Evolutionary conservation across 2,888 invertebrate species (phyloP), one percentile per base, ranked within the genome.

Genomic region (Drosophila kanekoi): DNA sequence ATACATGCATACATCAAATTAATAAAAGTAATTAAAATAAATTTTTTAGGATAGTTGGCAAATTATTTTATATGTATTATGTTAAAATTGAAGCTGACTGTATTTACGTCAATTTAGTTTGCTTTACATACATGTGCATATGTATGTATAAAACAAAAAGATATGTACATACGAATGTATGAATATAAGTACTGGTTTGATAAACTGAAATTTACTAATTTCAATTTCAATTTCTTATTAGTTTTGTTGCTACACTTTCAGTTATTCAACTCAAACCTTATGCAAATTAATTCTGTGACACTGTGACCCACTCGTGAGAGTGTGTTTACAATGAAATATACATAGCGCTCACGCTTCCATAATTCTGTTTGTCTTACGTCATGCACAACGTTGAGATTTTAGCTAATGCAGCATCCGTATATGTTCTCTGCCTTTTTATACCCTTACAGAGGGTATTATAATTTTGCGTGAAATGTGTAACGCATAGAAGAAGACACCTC

Each of bases 331-430:
- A 9, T 35, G 11, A 18, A 41, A 32, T 18, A 33, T 52, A 44
- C 45, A 62, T 58, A 77, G 57, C 40, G 44, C 32, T 47, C 53
- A 57, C 45, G 23, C 51, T 41, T 40, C 45, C 20, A 58, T 51
- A 58, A 52, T 61, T 40, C 18, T 45, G 43, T 52, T 56, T 33
- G 60, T 10, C 61, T 77, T 67, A 77, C 77, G 72, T 79, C 80
- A 77, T 77, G 33, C 40, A 33, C 52, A 66, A 57, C 43, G 60
- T 61, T 76, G 44, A 65, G 51, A 43, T 56, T 57, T 53, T 6
- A 18, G 54, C 40, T 54, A 61, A 35, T 69, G 57, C 51, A 71
- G 72, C 52, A 53, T 61, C 44, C 40, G 53, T 67, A 67, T 67
- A 52, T 77, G 67, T 45, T 62, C 51, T 35, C 20, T 38, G 41